Conservation (phyloP, 2,888 invertebrate genomes). For the Antitype chi region DNA sequence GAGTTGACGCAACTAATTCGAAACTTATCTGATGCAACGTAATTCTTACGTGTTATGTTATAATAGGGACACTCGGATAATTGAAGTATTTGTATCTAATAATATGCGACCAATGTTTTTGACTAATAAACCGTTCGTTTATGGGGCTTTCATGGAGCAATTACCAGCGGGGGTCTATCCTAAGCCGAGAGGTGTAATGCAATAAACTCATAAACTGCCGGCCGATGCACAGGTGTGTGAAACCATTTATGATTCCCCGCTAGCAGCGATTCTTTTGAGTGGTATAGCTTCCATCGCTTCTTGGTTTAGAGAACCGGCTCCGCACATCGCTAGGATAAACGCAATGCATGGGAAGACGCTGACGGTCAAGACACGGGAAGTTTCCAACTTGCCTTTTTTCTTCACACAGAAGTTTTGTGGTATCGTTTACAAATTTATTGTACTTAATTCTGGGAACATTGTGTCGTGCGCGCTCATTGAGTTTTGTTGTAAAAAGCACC, state of each 20-base stretch:
- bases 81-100: conserved; percentile 77
- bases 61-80: conserved; percentile 54
- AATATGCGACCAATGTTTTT: conserved; percentile 76
- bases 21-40: conserved; percentile 33
- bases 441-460: conserved; percentile 83
- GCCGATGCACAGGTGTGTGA: conserved; percentile 83
- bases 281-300: conserved; percentile 48
- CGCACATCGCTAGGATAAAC: background rate
- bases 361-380: conserved; percentile 32
- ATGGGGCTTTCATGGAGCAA: conserved; percentile 85
- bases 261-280: conserved; percentile 40
- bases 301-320: background rate
- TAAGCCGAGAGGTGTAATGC: conserved; percentile 85
- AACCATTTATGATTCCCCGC: conserved; percentile 65
- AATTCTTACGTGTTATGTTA: conserved; percentile 37
- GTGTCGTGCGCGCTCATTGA: conserved; percentile 82
- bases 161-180: conserved; percentile 84
- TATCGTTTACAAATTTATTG: conserved; percentile 89
- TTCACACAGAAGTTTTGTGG: conserved; percentile 88
- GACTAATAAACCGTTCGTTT: conserved; percentile 79
- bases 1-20: conserved; percentile 51
- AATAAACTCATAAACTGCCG: conserved; percentile 87
- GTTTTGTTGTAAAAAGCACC: conserved; percentile 80
- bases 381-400: conserved; percentile 67
- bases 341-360: conserved; percentile 44